phyloP scores from a whole-genome alignment of 2,888 invertebrate genomes.

The Idaea aversata region DNA sequence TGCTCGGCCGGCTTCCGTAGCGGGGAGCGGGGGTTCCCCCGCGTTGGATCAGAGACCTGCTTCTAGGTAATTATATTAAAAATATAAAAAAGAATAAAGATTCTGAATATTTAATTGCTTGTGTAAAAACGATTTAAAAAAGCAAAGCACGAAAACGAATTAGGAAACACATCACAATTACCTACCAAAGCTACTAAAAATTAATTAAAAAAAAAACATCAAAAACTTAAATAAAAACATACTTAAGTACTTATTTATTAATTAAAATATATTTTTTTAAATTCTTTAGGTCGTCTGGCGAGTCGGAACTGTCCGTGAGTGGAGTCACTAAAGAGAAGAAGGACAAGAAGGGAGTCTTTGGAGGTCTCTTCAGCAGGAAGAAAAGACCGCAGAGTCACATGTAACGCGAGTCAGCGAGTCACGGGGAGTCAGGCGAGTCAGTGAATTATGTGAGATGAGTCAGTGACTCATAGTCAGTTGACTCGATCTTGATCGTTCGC shows the following conservation, averaged over 20 bases:
- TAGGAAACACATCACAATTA: no score
- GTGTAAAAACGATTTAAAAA: neutral
- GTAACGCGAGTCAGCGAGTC: conserved; percentile 38
- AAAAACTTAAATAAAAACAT: no score
- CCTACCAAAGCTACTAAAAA: no score
- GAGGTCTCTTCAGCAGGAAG: conserved; percentile 80
- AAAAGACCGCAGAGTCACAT: conserved; percentile 80
- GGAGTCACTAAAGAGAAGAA: conserved; percentile 75
- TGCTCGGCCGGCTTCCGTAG: conserved; percentile 64
- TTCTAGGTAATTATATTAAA: conserved; percentile 49
- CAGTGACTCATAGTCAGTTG: neutral
- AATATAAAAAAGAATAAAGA: no score
- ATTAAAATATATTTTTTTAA: neutral
- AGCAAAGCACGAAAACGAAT: no score
- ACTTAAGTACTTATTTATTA: conserved; percentile 3
- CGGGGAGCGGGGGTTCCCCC: conserved; percentile 68
- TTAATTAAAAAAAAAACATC: no score
- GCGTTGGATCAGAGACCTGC: conserved; percentile 68
- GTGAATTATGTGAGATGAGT: neutral
- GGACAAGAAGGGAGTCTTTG: conserved; percentile 81
- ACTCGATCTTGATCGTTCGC: neutral
- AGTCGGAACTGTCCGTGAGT: conserved; percentile 71
- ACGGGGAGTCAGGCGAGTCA: neutral
- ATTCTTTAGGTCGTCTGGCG: conserved; percentile 65
- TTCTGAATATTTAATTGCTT: conserved; percentile 48